A percentile compares a stretch with the other conserved stretches of the same genome.
Conservation (phyloP, 92 coral and sea anemone genomes). For the Porites rus region DNA sequence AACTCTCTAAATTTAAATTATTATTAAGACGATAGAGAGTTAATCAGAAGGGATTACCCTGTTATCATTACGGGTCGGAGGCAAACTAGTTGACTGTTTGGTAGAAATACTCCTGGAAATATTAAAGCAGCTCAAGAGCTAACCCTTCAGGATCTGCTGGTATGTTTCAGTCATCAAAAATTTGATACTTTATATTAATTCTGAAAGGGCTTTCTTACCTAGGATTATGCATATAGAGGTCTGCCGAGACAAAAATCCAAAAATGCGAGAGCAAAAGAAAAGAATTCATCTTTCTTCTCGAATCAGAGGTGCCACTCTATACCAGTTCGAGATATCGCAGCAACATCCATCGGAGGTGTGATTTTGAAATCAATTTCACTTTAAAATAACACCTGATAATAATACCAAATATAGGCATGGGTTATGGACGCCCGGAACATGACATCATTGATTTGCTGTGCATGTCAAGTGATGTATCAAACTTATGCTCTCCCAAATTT, state of each 20-base stretch:
- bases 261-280: slow-evolving; percentile 44
- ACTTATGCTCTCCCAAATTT: neutral
- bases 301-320: neutral
- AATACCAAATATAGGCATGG: slow-evolving; percentile 60
- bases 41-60: no score
- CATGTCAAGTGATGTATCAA: no score
- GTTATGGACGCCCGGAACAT: slow-evolving; percentile 10
- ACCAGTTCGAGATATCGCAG: slow-evolving; percentile 20
- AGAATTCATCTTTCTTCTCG: slow-evolving; percentile 41
- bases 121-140: no score
- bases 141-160: no score
- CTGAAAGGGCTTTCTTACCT: slow-evolving; percentile 62
- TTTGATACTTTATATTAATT: no score
- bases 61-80: no score
- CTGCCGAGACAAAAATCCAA: slow-evolving; percentile 63
- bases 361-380: slow-evolving; percentile 3
- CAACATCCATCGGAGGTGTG: neutral
- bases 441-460: slow-evolving; percentile 7
- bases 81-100: no score
- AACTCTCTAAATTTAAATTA: no score
- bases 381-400: neutral
- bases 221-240: slow-evolving; percentile 94
- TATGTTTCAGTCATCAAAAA: no score
- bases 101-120: no score
- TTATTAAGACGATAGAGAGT: no score